Base-by-base conservation (phyloP, 2,113 vertebrate species). In the Mustela lutreola region DNA sequence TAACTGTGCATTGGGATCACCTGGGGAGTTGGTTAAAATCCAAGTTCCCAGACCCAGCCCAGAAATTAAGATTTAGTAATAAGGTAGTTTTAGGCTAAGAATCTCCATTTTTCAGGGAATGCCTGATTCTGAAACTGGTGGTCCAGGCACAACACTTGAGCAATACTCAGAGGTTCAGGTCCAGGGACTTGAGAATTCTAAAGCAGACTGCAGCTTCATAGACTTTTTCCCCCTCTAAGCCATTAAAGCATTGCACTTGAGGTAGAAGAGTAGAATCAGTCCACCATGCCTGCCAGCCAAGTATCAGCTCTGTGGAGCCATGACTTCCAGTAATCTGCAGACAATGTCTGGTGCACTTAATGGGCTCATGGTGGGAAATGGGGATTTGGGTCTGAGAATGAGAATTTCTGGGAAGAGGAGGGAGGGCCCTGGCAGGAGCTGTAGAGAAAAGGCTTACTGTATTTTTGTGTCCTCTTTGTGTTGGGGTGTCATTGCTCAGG, bases 341-440 rank as follows among this genome's bases (percentile, higher is more conserved):
- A 26, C 7, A 45, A 10, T 4, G 15, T 4, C 21, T 67, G 50
- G 39, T 9, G 60, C 14, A 7, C 26, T 7, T 7, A 42, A 76
- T 48, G 16, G 45, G 33, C 56, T 65, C 56, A 26, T 93, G 81
- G 85, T 82, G 18, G 31, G 89, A 89, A 50, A 42, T 76, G 50
- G 87, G 39, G 39, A 36, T 80, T 87, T 53, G 53, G 21, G 36
- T 92, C 26, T 92, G 79, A 94, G 75, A 76, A 71, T 36, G 90
- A 91, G 45, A 94, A 60, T 92, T 53, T 89, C 62, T 83, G 89
- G 42, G 67, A 75, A 88, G 82, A 31, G n/a, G n/a, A 36, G 48
- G 31, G 45, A 65, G 48, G n/a, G 0, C 16, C 21, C 60, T 36
- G 86, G 39, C 14, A 91, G 45, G 12, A 62, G 45, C 62, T 56